Evolutionary conservation across 1,140 invertebrate genomes (phyloP).

Genomic region (Eufriesea mexicana): DNA sequence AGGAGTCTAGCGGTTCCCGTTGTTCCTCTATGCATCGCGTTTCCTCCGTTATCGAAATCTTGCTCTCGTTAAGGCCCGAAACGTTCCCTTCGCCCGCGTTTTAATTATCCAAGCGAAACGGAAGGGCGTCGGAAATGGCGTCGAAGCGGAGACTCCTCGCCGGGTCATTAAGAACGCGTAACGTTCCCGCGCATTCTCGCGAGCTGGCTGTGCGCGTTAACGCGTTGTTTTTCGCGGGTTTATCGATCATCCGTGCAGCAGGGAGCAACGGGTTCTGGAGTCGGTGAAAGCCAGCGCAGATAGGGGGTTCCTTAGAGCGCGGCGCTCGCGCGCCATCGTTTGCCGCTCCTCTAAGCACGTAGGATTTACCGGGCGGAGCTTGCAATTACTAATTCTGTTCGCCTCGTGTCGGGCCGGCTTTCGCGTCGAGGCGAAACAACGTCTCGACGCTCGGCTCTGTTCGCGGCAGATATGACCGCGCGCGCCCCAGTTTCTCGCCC

Average conservation of each 20-base stretch:
- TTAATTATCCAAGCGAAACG: background rate
- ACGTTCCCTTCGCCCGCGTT: background rate
- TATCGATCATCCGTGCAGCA: background rate
- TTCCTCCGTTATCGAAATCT: background rate
- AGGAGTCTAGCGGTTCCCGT: background rate
- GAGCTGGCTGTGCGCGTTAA: background rate
- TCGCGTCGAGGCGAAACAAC: conserved; percentile 13
- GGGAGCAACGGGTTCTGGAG: background rate
- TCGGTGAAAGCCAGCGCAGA: background rate
- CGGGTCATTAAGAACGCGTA: background rate
- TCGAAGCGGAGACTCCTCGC: background rate
- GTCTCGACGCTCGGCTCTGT: background rate
- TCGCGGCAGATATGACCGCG: conserved; percentile 16
- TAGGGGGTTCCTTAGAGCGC: background rate
- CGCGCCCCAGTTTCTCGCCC: background rate
- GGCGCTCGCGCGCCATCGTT: background rate
- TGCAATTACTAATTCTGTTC: conserved; percentile 21
- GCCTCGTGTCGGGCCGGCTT: background rate
- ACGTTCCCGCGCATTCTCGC: background rate
- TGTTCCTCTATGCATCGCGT: background rate
- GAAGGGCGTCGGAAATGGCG: background rate
- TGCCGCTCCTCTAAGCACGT: background rate
- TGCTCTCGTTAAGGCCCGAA: background rate
- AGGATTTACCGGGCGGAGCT: conserved; percentile 8
- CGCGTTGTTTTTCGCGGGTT: background rate